Conservation (phyloP, 1,140 invertebrate genomes). For the Neuroterus valhalla region DNA sequence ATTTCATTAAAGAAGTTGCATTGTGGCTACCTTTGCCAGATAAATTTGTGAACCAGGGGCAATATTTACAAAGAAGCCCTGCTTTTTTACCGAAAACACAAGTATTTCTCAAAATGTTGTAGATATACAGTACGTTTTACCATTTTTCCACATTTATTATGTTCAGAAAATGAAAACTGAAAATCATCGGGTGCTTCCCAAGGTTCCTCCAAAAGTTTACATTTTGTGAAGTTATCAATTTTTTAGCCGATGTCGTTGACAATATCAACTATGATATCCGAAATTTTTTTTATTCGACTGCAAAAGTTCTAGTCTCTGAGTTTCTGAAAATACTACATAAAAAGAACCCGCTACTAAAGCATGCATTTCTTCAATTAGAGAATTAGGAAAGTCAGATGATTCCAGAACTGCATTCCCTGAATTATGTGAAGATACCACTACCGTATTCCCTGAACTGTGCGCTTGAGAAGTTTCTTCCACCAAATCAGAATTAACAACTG, state of each 20-base stretch:
- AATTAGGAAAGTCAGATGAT: no score
- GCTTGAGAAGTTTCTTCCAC: no score
- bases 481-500: no score
- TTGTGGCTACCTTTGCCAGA: not conserved
- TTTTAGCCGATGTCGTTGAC: not conserved
- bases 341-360: no score
- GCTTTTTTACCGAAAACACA: slow-evolving; percentile 40
- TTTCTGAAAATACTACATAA: no score
- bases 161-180: slow-evolving; percentile 37
- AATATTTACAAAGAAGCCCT: slow-evolving; percentile 53
- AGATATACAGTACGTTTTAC: slow-evolving; percentile 8
- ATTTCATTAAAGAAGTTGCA: slow-evolving; percentile 27
- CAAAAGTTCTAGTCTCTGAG: no score
- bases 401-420: no score
- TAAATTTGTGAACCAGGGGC: slow-evolving; percentile 38
- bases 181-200: slow-evolving; percentile 37
- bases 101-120: slow-evolving; percentile 39
- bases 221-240: slow-evolving; percentile 35
- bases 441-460: no score
- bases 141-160: slow-evolving; percentile 41
- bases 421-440: no score
- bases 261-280: no score
- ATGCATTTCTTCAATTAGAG: no score
- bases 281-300: no score
- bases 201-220: slow-evolving; percentile 38